These are phyloP conservation scores for Apaloderma vittatum DNA, from an alignment of 2,113 vertebrate species.

Conservation along the genomic window DNA sequence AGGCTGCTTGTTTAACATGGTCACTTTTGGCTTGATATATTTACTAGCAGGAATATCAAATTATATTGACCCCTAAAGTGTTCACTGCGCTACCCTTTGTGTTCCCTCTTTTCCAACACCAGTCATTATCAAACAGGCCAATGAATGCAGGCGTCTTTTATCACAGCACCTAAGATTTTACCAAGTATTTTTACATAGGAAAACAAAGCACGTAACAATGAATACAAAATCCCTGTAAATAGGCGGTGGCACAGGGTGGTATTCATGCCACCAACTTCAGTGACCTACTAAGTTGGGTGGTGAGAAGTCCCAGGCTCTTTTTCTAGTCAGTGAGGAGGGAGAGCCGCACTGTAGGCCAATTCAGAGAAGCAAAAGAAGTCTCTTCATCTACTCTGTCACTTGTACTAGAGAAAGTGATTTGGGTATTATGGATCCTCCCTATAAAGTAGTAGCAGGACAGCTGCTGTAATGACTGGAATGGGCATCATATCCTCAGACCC, in stretches of 20 bases:
- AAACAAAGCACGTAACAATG: background rate
- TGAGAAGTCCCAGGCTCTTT: background rate
- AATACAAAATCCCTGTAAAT: background rate
- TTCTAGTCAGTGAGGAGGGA: background rate
- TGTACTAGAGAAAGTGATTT: background rate
- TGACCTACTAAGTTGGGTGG: background rate
- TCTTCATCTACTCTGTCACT: background rate
- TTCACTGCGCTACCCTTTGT: background rate
- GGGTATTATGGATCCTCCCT: background rate
- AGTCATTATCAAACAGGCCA: background rate
- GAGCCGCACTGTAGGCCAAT: background rate
- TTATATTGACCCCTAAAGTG: background rate
- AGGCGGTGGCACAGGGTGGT: background rate
- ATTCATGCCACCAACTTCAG: background rate
- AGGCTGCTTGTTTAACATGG: background rate
- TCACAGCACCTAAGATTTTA: background rate
- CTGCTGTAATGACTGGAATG: background rate
- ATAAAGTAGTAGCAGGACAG: background rate
- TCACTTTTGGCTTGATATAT: conserved; percentile 35
- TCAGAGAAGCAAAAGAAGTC: background rate
- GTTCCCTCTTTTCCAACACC: background rate
- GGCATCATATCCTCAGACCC: background rate
- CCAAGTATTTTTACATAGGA: background rate
- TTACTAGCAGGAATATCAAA: conserved; percentile 38
- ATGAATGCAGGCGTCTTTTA: background rate